Evolutionary conservation across 2,797 vertebrate genomes (phyloP).

Genomic region (Masticophis lateralis): DNA sequence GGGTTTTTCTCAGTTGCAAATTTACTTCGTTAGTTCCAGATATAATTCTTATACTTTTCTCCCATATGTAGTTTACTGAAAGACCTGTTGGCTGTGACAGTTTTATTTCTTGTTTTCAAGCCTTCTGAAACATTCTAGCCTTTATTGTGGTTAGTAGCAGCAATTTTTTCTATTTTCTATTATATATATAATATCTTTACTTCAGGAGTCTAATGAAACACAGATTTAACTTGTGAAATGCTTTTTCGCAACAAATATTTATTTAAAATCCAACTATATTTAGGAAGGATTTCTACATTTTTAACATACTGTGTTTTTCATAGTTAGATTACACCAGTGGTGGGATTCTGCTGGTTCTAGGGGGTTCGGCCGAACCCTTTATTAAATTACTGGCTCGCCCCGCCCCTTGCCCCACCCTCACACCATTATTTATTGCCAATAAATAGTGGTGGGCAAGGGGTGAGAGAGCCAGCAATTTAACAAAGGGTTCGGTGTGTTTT

Average conservation of each 20-base stretch:
- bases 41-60: not conserved
- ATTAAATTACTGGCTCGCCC: too few species aligned
- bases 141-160: constrained; percentile 11
- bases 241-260: not conserved
- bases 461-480: too few species aligned
- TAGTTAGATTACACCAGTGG: not conserved
- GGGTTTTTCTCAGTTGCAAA: not conserved
- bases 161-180: not conserved
- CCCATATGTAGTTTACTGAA: not conserved
- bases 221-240: not conserved
- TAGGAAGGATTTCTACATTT: not conserved
- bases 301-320: not conserved
- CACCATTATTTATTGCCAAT: too few species aligned
- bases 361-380: too few species aligned
- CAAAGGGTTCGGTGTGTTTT: too few species aligned
- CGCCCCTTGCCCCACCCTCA: too few species aligned
- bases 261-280: not conserved
- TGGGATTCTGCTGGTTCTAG: too few species aligned
- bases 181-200: not conserved
- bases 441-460: too few species aligned
- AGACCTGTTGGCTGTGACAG: not conserved
- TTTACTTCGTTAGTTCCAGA: constrained; percentile 4
- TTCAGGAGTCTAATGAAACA: not conserved
- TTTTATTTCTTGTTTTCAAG: not conserved
- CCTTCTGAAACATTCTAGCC: constrained; percentile 3